Conservation (phyloP, 2,888 invertebrate genomes). For the Sphaerophoria rueppellii region DNA sequence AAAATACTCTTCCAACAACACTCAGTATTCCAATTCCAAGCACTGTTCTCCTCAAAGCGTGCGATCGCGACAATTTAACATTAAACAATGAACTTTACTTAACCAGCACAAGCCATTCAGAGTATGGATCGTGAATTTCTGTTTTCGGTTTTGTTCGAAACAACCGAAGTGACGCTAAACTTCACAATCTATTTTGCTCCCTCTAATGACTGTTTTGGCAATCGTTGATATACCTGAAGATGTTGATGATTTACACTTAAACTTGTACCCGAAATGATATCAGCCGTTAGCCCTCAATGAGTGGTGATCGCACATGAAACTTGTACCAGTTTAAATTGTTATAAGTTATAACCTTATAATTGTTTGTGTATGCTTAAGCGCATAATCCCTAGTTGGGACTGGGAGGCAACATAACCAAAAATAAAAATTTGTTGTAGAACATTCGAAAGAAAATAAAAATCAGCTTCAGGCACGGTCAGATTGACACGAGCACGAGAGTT, state of each 20-base stretch:
- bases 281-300: background rate
- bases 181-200: conserved; percentile 40
- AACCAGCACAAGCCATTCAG: conserved; percentile 49
- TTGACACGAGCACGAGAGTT: background rate
- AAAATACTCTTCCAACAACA: conserved; percentile 24
- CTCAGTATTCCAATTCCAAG: background rate
- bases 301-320: conserved; percentile 45
- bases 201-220: conserved; percentile 31
- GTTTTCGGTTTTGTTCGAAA: conserved; percentile 37
- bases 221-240: conserved; percentile 23
- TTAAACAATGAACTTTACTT: conserved; percentile 56
- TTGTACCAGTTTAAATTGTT: conserved; percentile 27
- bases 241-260: background rate
- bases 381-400: background rate
- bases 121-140: conserved; percentile 24
- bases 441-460: background rate
- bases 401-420: background rate
- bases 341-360: conserved; percentile 2
- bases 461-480: background rate
- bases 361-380: background rate
- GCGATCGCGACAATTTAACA: conserved; percentile 65
- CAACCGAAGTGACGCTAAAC: conserved; percentile 5
- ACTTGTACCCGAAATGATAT: background rate
- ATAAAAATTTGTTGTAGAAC: conserved; percentile 1
- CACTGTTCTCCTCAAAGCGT: conserved; percentile 31